Conservation (phyloP, 2,113 vertebrate genomes). For the Colaptes auratus region DNA sequence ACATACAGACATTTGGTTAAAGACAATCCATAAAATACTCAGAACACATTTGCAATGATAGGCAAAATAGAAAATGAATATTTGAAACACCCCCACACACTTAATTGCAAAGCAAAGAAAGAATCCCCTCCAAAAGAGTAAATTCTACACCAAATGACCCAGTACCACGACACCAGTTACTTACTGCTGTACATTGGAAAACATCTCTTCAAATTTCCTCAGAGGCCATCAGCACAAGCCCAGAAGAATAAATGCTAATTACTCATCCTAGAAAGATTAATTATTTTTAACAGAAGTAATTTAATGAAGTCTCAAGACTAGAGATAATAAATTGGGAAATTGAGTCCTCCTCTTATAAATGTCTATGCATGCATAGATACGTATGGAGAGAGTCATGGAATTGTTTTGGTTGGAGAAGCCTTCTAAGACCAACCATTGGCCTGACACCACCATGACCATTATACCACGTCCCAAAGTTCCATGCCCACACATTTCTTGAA, state of each 20-base stretch:
- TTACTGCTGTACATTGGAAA: neutral
- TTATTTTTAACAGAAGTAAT: conserved; percentile 45
- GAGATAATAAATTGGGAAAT: conserved; percentile 19
- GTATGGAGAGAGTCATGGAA: neutral
- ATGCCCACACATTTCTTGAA: no score
- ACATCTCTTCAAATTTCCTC: neutral
- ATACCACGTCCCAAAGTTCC: no score
- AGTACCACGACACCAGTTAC: neutral
- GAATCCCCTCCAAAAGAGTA: rapidly evolving
- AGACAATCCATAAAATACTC: neutral
- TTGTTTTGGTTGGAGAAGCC: no score
- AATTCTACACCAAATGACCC: neutral
- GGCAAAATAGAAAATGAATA: neutral
- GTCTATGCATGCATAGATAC: neutral
- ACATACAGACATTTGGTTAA: neutral
- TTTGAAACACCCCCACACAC: neutral
- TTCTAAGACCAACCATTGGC: no score
- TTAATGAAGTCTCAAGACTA: neutral
- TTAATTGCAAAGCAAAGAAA: neutral
- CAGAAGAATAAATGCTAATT: conserved; percentile 41
- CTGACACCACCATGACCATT: no score
- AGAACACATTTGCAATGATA: neutral
- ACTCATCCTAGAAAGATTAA: conserved; percentile 12
- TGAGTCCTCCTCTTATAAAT: neutral
- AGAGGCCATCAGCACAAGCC: neutral